Base-by-base conservation (phyloP, 2,888 invertebrate genomes). In the Lypha dubia region DNA sequence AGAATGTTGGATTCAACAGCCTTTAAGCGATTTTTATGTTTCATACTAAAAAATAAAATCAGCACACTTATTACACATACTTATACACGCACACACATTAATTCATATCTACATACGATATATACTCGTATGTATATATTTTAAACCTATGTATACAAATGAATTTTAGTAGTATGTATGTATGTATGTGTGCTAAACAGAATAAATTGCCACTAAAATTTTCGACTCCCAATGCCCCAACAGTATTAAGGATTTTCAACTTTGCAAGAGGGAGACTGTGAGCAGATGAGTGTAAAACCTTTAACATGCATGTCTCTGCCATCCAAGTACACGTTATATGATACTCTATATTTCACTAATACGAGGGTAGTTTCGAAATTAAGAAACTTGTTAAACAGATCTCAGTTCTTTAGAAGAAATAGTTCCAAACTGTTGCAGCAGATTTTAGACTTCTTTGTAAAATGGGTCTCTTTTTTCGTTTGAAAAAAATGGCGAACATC, bases 21-120 rank as follows among this genome's bases (percentile, higher is more conserved):
- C 75, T 70, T 79, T 83, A n/a, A 63, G 70, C 74, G 53, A 51
- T 75, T 79, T 83, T 67, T 60, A 46, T 56, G 44, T 73, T 74
- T 68, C 49, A 63, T 74, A 68, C 58, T 44, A 15, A 62, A 68
- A 77, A 67, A 79, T 49, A 38, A 60, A 46, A 70, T 24, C n/a
- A 20, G 2, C 22, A 22, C 4, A 38, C 20, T 2, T 44, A 1
- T 20, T 20, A 4, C 20, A n/a, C 46, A 51, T 0, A 24, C 24
- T 24, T 13, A 24, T 15, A 53, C 22, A 7, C 24, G 44, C 51
- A 35, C 17, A 53, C 49, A 70, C 20, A 46, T 11, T 38, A 17
- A 20, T 3, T 63, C 15, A 53, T 63, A 44, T 5, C 2, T 63
- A 44, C n/a, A 44, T 63, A 20, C 4, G 8, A 49, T 58, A 41